phyloP scores from a whole-genome alignment of 1,140 invertebrate species.

The Maconellicoccus hirsutus region DNA sequence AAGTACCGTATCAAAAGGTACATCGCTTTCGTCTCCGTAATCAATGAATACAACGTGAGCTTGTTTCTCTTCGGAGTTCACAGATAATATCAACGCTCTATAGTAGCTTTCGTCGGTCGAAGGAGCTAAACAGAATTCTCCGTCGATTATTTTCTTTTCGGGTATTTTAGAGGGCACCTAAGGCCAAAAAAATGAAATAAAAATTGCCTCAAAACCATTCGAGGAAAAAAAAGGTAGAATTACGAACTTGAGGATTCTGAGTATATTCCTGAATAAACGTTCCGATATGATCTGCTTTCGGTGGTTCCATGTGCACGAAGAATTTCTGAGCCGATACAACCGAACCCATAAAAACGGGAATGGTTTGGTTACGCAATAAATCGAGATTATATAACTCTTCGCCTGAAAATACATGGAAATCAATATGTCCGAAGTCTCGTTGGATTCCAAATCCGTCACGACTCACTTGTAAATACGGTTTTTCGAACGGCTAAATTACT shows the following conservation, averaged over 20 bases:
- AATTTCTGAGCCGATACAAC: slow-evolving; percentile 35
- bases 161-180: slow-evolving; percentile 13
- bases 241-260: slow-evolving; percentile 14
- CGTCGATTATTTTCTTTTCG: slow-evolving; percentile 11
- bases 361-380: slow-evolving; percentile 35
- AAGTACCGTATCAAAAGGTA: slow-evolving; percentile 30
- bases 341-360: slow-evolving; percentile 34
- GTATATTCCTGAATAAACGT: not conserved
- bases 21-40: slow-evolving; percentile 40
- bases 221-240: too few relatives aligned
- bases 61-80: not conserved
- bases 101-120: slow-evolving; percentile 48
- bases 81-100: slow-evolving; percentile 29
- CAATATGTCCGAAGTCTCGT: too few relatives aligned
- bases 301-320: slow-evolving; percentile 34
- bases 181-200: not conserved
- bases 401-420: slow-evolving; percentile 18
- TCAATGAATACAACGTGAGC: slow-evolving; percentile 39
- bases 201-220: not conserved
- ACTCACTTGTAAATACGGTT: slow-evolving; percentile 21
- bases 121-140: slow-evolving; percentile 45
- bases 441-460: not conserved
- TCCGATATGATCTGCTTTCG: slow-evolving; percentile 22
- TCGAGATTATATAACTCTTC: slow-evolving; percentile 29
- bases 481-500: slow-evolving; percentile 35